Conservation (phyloP, 1,140 invertebrate genomes). For the Drosophila bocqueti region DNA sequence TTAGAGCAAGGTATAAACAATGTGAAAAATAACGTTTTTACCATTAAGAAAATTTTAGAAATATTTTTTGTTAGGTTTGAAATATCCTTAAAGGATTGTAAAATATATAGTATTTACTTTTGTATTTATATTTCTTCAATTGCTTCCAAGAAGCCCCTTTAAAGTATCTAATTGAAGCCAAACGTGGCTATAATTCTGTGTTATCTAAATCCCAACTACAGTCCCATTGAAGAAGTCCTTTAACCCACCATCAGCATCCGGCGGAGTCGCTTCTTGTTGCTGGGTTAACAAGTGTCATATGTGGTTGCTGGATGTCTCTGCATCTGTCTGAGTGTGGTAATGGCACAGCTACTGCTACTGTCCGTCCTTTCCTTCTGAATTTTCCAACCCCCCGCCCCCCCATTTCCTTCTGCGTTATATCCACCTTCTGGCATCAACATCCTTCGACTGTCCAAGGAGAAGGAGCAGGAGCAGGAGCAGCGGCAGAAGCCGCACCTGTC, state of each 20-base stretch:
- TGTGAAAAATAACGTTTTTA: background rate
- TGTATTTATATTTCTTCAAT: background rate
- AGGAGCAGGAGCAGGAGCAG: background rate
- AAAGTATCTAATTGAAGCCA: background rate
- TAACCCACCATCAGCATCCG: conserved; percentile 11
- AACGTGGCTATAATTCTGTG: background rate
- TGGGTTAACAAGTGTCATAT: conserved; percentile 82
- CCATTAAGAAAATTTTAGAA: too few relatives aligned
- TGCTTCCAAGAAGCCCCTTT: too few relatives aligned
- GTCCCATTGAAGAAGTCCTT: conserved; percentile 1
- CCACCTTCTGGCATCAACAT: conserved; percentile 12
- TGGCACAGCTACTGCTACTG: conserved; percentile 28
- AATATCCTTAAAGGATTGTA: background rate
- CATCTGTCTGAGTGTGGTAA: conserved; percentile 44
- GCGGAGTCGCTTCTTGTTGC: conserved; percentile 46
- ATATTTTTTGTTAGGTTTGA: background rate
- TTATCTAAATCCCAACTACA: background rate
- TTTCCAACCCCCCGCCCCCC: background rate
- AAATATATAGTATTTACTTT: background rate
- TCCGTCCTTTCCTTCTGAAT: background rate
- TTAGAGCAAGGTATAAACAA: background rate
- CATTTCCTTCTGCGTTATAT: too few relatives aligned
- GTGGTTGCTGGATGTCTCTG: conserved; percentile 59
- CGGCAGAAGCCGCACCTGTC: conserved; percentile 21
- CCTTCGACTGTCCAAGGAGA: conserved; percentile 10